Percentiles rank a stretch among this genome's conserved stretches.
phyloP scores from a whole-genome alignment of 2,888 invertebrate species.

The Eledona agricola region DNA sequence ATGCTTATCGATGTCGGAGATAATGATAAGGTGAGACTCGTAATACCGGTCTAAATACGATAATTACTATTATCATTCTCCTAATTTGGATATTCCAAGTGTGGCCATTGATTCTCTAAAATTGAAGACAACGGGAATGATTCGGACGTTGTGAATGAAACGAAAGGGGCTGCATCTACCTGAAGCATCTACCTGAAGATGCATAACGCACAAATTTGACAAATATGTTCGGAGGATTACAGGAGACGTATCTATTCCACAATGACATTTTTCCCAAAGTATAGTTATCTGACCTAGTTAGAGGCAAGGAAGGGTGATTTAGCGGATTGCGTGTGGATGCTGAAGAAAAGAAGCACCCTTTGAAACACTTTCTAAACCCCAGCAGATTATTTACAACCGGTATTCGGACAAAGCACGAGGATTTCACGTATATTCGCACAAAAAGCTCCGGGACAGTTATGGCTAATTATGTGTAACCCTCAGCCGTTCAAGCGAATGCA shows the following conservation, averaged over 20 bases:
- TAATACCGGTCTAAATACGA: no score
- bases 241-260: conserved; percentile 28
- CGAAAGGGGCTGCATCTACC: not conserved
- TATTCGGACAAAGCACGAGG: conserved; percentile 18
- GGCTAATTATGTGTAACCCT: not conserved
- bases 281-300: conserved; percentile 33
- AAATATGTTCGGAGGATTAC: conserved; percentile 26
- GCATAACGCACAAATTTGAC: conserved; percentile 8
- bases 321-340: conserved; percentile 29
- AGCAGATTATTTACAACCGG: conserved; percentile 33
- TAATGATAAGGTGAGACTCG: no score
- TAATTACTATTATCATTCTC: conserved; percentile 1
- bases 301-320: conserved; percentile 23
- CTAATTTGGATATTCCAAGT: conserved; percentile 2
- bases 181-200: conserved; percentile 2
- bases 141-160: not conserved
- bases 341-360: conserved; percentile 29
- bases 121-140: no score
- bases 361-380: conserved; percentile 34
- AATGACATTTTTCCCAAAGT: conserved; percentile 28
- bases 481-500: no score
- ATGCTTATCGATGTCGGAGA: no score
- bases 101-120: no score
- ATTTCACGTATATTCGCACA: conserved; percentile 30
- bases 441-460: conserved; percentile 9